These are phyloP conservation scores for Eucera pruinosa DNA, from an alignment of 2,888 invertebrate genomes.

Conservation along the genomic window DNA sequence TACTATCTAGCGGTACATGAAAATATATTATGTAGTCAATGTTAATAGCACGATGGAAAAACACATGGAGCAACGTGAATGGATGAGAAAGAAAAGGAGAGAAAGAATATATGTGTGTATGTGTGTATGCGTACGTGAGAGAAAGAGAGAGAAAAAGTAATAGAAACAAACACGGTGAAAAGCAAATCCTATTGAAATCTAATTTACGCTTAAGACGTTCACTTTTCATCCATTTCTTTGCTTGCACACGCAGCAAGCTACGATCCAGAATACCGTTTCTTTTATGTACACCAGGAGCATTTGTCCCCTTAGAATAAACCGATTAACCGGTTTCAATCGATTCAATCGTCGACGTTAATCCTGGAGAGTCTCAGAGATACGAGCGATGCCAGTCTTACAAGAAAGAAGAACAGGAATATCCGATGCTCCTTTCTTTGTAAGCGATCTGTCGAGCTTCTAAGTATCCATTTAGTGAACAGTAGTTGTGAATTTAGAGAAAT, in stretches of 20 bases:
- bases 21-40: slow-evolving; percentile 58
- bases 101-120: too few species aligned
- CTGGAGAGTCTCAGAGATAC: not conserved
- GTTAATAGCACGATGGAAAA: slow-evolving; percentile 47
- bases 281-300: not conserved
- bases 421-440: not conserved
- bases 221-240: slow-evolving; percentile 20
- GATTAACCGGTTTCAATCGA: not conserved
- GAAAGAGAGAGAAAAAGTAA: not conserved
- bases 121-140: too few species aligned
- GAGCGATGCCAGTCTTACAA: not conserved
- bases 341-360: not conserved
- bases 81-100: slow-evolving; percentile 2
- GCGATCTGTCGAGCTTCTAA: not conserved
- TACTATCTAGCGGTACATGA: slow-evolving; percentile 53
- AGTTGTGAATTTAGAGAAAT: too few species aligned
- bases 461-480: too few species aligned
- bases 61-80: slow-evolving; percentile 11
- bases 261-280: not conserved
- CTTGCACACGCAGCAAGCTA: not conserved
- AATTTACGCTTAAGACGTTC: slow-evolving; percentile 54
- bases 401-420: not conserved
- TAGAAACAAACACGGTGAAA: slow-evolving; percentile 7
- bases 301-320: not conserved
- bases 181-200: slow-evolving; percentile 43